Percentiles rank a stretch among this genome's conserved stretches.
phyloP scores from a whole-genome alignment of 2,888 invertebrate species.

The Epicampocera succincta region DNA sequence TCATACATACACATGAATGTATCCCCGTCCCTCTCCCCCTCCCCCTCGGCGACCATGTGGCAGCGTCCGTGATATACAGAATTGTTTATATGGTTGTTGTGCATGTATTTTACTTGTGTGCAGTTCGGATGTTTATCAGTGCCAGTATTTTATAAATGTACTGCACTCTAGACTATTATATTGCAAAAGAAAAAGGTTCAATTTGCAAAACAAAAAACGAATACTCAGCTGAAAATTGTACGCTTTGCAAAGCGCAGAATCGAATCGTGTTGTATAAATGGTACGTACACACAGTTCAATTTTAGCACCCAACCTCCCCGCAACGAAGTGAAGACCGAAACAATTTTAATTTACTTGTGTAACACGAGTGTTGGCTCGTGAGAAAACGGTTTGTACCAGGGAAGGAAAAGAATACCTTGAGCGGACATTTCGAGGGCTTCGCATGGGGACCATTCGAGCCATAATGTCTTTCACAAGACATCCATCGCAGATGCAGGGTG shows the following conservation, averaged over 20 bases:
- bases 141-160: slow-evolving; percentile 48
- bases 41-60: too few species aligned
- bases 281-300: slow-evolving; percentile 64
- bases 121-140: slow-evolving; percentile 27
- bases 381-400: neutral
- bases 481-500: too few species aligned
- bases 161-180: slow-evolving; percentile 53
- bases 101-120: neutral
- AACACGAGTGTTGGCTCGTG: slow-evolving; percentile 30
- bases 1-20: neutral
- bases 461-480: too few species aligned
- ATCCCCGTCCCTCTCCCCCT: too few species aligned
- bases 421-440: too few species aligned
- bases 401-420: neutral
- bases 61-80: too few species aligned
- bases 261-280: slow-evolving; percentile 66
- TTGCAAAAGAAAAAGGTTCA: slow-evolving; percentile 30
- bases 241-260: slow-evolving; percentile 64
- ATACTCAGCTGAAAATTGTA: slow-evolving; percentile 51
- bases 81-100: neutral
- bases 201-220: slow-evolving; percentile 45
- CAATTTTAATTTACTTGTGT: slow-evolving; percentile 38
- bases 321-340: slow-evolving; percentile 19
- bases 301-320: slow-evolving; percentile 59
- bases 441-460: too few species aligned